Base-by-base conservation (phyloP, 2,113 vertebrate species). In the Calypte anna region DNA sequence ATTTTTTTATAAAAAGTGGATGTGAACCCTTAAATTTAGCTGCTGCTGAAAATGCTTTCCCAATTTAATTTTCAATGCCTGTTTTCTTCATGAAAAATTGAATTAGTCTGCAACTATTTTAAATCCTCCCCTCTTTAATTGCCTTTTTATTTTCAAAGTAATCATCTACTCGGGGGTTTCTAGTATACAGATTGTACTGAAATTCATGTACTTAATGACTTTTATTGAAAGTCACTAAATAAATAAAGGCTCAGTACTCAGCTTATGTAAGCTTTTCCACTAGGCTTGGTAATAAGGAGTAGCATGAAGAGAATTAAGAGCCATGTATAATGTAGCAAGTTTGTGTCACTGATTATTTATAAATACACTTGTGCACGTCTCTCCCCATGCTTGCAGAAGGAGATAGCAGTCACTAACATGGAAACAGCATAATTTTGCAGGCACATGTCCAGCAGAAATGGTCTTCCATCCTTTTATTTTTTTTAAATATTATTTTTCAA, bases 211-310 rank as follows among this genome's bases (percentile, higher is more conserved):
- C 73, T 91, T 82, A 89, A 82, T 27, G 44, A n/a, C 33, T 91
- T 82, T 78, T 88, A 54, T 94, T 89, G 81, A 54, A 84, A 91
- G 54, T 21, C 66, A 75, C 15, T 76, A 76, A 94, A 78, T 67
- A 80, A 88, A 59, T 44, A 10, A 31, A 48, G 27, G 6, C 54
- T 53, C 22, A 57, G 14, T 73, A 36, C 17, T 43, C 22, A 5
- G 6, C 66, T 14, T 68, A 18, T 20, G 9, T 33, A 74, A 92
- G 30, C 63, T 59, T 59, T 78, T 77, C 54, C 70, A 7, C 23
- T 51, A 62, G 64, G 9, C 22, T 67, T 87, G 44, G 57, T 86
- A 40, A 61, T 31, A 70, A 31, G 74, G 67, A 69, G 14, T 40
- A 33, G 24, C 46, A 62, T 61, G 46, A n/a, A 76, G 44, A 27